Conservation (phyloP, 2,113 vertebrate species). For the Macquaria ambigua region DNA sequence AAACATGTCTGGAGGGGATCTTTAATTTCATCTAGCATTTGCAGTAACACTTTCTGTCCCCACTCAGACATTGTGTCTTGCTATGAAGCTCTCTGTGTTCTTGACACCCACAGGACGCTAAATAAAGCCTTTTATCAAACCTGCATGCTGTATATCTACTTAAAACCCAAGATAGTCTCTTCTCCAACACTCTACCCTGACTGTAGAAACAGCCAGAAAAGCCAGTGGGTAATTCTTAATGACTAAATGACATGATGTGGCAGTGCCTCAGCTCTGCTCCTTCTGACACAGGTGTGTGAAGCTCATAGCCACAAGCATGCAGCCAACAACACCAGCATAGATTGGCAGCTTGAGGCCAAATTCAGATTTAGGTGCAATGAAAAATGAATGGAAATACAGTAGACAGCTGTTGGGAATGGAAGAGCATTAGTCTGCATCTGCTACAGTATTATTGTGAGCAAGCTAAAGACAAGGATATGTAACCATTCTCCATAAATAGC, state of each 20-base stretch:
- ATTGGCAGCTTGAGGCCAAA: slow-evolving; percentile 60
- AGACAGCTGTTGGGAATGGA: slow-evolving; percentile 52
- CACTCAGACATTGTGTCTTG: slow-evolving; percentile 9
- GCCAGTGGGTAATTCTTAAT: slow-evolving; percentile 17
- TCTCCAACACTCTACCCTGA: background rate
- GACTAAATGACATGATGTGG: slow-evolving; percentile 18
- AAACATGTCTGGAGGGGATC: background rate
- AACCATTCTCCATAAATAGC: slow-evolving; percentile 31
- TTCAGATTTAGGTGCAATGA: slow-evolving; percentile 44
- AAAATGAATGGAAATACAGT: slow-evolving; percentile 54
- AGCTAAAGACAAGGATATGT: slow-evolving; percentile 22
- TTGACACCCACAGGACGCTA: slow-evolving; percentile 23
- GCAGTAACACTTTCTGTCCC: background rate
- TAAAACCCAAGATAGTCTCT: slow-evolving; percentile 10
- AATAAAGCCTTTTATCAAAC: slow-evolving; percentile 23
- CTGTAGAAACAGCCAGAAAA: background rate
- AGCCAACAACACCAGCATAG: slow-evolving; percentile 60
- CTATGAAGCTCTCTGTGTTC: slow-evolving; percentile 18
- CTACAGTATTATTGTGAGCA: slow-evolving; percentile 12
- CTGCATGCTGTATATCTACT: background rate
- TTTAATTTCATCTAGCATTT: background rate
- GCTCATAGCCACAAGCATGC: slow-evolving; percentile 31
- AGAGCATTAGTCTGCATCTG: slow-evolving; percentile 43
- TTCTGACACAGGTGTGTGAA: slow-evolving; percentile 54
- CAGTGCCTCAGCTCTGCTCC: slow-evolving; percentile 13